Conservation (phyloP, 2,888 invertebrate species). For the Lepeophtheirus nordmannii region DNA sequence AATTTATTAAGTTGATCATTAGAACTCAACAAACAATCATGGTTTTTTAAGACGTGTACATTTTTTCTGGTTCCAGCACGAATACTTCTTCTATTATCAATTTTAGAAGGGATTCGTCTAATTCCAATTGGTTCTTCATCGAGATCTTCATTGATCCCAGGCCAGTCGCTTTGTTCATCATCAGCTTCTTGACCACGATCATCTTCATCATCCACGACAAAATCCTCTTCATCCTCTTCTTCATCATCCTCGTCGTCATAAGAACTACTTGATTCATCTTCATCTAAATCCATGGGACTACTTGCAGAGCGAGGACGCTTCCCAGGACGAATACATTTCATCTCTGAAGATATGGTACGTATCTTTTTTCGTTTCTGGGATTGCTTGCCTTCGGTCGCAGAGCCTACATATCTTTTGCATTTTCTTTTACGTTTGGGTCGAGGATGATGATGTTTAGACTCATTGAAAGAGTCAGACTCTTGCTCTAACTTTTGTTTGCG, state of each 20-base stretch:
- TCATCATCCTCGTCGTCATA: conserved; percentile 20
- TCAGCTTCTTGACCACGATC: conserved; percentile 21
- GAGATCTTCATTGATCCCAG: conserved; percentile 8
- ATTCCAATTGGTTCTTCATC: not conserved
- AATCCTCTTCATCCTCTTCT: not conserved
- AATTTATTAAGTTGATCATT: not conserved
- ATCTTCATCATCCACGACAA: not conserved
- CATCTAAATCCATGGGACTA: conserved; percentile 16
- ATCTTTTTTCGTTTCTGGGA: not conserved
- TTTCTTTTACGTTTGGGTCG: not conserved
- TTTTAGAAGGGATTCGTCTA: not conserved
- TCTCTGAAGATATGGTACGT: not conserved
- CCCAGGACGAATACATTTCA: conserved; percentile 1
- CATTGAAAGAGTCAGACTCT: not conserved
- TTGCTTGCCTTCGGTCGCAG: not conserved
- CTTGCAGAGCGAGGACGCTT: not conserved
- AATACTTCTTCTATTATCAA: not conserved
- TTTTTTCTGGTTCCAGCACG: not conserved
- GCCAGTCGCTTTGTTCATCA: conserved; percentile 24
- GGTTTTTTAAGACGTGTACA: not conserved
- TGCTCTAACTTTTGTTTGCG: not conserved
- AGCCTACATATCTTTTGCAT: not conserved
- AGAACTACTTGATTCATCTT: not conserved
- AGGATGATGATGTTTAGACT: not conserved
- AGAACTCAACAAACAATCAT: not conserved